These are phyloP conservation scores for Ruditapes philippinarum DNA, from an alignment of 1,140 invertebrate genomes.

Conservation along the genomic window DNA sequence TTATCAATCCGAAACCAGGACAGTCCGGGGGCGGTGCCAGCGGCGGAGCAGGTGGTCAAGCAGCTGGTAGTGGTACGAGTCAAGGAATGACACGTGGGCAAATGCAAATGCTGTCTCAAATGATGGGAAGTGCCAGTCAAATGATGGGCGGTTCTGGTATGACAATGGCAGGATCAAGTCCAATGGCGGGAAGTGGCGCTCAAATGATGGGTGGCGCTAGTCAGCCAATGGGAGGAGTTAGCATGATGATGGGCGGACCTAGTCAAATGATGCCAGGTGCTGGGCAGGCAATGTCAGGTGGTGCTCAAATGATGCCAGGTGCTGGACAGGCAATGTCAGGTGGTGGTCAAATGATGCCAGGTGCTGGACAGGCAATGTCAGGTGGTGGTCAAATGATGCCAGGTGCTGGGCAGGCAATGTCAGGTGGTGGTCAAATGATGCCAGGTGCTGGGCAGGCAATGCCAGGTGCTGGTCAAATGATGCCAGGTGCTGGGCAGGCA, in stretches of 20 bases:
- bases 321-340: too few species aligned
- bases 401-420: background rate
- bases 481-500: background rate
- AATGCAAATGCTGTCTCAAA: too few species aligned
- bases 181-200: too few species aligned
- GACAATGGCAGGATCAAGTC: too few species aligned
- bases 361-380: background rate
- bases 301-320: too few species aligned
- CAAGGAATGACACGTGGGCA: background rate
- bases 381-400: background rate
- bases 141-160: background rate
- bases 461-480: background rate
- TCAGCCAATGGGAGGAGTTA: background rate
- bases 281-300: too few species aligned
- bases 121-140: background rate
- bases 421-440: background rate
- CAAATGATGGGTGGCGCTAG: background rate
- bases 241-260: background rate
- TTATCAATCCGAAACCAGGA: conserved; percentile 26
- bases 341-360: background rate
- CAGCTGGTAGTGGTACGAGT: background rate
- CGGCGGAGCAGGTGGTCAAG: background rate
- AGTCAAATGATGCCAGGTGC: too few species aligned
- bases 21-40: background rate
- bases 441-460: background rate